phyloP scores from a whole-genome alignment of 2,888 invertebrate genomes.

The Neoitamus cyanurus region DNA sequence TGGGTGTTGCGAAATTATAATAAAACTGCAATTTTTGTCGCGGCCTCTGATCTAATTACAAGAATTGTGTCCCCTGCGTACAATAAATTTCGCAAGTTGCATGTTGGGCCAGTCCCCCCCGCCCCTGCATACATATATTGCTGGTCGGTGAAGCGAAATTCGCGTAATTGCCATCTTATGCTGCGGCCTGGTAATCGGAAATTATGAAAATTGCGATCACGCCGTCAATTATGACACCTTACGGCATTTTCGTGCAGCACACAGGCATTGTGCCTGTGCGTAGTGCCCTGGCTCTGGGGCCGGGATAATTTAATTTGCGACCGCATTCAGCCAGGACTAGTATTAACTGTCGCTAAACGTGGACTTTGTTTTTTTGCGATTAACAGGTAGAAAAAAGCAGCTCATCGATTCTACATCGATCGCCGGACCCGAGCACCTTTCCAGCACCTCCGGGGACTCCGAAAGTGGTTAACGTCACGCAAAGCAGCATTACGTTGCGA shows the following conservation, averaged over 20 bases:
- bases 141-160: not conserved
- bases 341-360: slow-evolving; percentile 5
- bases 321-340: not conserved
- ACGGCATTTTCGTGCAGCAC: slow-evolving; percentile 14
- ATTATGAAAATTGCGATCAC: slow-evolving; percentile 30
- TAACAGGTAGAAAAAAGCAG: slow-evolving; percentile 65
- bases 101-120: not conserved
- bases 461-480: slow-evolving; percentile 75
- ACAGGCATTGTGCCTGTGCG: not conserved
- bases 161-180: slow-evolving; percentile 7
- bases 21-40: slow-evolving; percentile 25
- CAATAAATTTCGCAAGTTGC: not conserved
- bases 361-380: slow-evolving; percentile 44
- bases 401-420: slow-evolving; percentile 73
- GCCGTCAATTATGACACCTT: slow-evolving; percentile 38
- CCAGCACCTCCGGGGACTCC: slow-evolving; percentile 81
- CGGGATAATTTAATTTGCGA: slow-evolving; percentile 28
- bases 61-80: slow-evolving; percentile 21
- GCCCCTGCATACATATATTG: not conserved
- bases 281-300: not conserved
- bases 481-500: slow-evolving; percentile 71
- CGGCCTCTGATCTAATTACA: slow-evolving; percentile 17
- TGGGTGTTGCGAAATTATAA: slow-evolving; percentile 7
- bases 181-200: not conserved
- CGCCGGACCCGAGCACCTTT: slow-evolving; percentile 76